Conservation (phyloP, 2,113 vertebrate species). For the Phoenicopterus ruber region DNA sequence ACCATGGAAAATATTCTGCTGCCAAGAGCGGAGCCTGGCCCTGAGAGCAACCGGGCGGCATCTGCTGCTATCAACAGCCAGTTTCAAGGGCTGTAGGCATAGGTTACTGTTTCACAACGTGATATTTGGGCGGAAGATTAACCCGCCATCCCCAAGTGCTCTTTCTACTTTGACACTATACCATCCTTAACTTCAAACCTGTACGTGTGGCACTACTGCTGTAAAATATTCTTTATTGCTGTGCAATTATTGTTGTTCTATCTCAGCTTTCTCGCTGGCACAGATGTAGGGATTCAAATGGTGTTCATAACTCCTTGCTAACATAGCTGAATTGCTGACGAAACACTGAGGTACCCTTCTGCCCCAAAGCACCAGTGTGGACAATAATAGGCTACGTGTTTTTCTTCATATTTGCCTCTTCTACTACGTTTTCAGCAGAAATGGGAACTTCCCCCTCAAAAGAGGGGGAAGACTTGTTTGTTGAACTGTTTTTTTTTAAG, state of each 20-base stretch:
- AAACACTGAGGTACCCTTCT: not conserved
- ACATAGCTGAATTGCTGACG: not conserved
- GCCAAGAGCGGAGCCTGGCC: not conserved
- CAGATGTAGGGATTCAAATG: not conserved
- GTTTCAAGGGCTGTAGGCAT: not conserved
- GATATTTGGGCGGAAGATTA: not conserved
- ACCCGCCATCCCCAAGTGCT: not conserved
- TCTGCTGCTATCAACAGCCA: not conserved
- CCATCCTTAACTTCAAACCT: not conserved
- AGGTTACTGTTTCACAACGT: not conserved
- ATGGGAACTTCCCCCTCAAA: not conserved
- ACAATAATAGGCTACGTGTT: not conserved
- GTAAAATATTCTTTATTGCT: not conserved
- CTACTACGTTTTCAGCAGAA: not conserved
- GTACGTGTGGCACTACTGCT: not conserved
- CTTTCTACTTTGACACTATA: not conserved
- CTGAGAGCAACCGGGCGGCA: not conserved
- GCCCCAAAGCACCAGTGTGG: not conserved
- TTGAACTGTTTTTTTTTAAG: not conserved
- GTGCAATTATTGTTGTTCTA: not conserved
- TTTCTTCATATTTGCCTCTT: not conserved
- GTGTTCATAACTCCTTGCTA: not conserved
- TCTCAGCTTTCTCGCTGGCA: not conserved
- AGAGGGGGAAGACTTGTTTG: not conserved
- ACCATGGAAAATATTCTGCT: not conserved